These are phyloP conservation scores for Typhlichthys eigenmanni DNA, from an alignment of 2,797 vertebrate species.

Conservation along the genomic window DNA sequence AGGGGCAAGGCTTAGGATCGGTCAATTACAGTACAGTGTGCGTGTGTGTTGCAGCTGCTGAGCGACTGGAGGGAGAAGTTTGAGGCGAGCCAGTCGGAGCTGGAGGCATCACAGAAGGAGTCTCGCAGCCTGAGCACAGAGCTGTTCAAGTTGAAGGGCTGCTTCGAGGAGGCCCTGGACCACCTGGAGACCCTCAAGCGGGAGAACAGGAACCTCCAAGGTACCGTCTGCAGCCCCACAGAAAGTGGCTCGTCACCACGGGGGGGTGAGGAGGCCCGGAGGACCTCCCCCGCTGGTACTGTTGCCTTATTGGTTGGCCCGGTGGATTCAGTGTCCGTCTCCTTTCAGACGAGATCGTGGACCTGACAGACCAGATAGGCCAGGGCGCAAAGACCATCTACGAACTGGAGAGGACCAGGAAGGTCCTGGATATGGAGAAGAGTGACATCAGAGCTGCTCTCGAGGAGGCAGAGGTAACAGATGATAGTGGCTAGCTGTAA, in stretches of 20 bases:
- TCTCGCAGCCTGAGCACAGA: slow-evolving; percentile 88
- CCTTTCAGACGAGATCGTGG: slow-evolving; percentile 86
- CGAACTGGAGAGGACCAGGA: slow-evolving; percentile 90
- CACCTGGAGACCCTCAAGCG: slow-evolving; percentile 88
- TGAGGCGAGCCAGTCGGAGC: slow-evolving; percentile 85
- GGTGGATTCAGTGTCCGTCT: not conserved
- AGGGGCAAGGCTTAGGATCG: no score
- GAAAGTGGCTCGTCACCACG: not conserved
- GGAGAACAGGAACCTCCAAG: slow-evolving; percentile 95
- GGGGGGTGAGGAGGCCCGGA: not conserved
- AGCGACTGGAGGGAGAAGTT: slow-evolving; percentile 87
- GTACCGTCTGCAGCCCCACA: slow-evolving; percentile 53
- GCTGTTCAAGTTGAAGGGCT: slow-evolving; percentile 90
- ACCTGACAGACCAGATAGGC: slow-evolving; percentile 88
- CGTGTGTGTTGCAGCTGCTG: slow-evolving; percentile 64
- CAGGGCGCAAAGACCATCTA: slow-evolving; percentile 87
- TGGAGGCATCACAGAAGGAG: slow-evolving; percentile 88
- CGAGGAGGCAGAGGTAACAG: slow-evolving; percentile 89
- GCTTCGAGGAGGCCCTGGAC: slow-evolving; percentile 90
- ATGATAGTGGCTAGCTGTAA: no score
- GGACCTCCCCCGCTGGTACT: not conserved
- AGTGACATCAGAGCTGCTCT: slow-evolving; percentile 85
- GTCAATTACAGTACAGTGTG: not conserved
- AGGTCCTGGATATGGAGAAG: slow-evolving; percentile 86
- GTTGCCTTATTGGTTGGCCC: not conserved